Conservation (phyloP, 2,797 vertebrate genomes). For the Sciaenops ocellatus region DNA sequence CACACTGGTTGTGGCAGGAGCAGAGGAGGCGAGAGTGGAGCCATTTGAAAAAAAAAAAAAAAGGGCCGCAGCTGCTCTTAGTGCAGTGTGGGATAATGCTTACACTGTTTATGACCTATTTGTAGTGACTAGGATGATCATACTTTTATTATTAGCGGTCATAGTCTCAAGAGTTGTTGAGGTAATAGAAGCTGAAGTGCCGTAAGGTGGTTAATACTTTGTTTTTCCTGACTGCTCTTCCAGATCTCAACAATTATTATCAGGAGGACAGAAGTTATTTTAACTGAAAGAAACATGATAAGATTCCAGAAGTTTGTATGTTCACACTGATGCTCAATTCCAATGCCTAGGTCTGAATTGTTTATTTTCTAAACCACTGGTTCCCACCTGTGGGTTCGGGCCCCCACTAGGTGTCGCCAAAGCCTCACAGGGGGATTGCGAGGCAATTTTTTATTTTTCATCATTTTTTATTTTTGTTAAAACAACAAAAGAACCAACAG, state of each 20-base stretch:
- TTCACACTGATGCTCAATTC: neutral
- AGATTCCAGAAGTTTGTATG: neutral
- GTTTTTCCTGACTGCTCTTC: neutral
- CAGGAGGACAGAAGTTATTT: neutral
- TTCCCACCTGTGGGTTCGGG: too few species aligned
- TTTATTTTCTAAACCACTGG: too few species aligned
- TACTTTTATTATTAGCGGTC: slow-evolving; percentile 24
- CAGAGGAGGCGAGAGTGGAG: slow-evolving; percentile 47
- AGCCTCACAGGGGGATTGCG: too few species aligned
- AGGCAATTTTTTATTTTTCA: too few species aligned
- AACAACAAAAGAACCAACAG: too few species aligned
- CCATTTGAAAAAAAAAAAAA: slow-evolving; percentile 35
- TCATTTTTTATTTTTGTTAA: neutral
- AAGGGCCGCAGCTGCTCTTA: slow-evolving; percentile 33
- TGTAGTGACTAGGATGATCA: slow-evolving; percentile 17
- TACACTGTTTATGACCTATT: slow-evolving; percentile 22
- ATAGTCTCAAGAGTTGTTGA: slow-evolving; percentile 14
- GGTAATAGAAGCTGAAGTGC: slow-evolving; percentile 14
- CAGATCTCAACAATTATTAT: neutral
- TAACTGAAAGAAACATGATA: neutral
- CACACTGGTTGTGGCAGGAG: slow-evolving; percentile 47
- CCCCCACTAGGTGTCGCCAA: too few species aligned
- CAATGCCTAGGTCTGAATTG: too few species aligned
- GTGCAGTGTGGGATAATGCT: neutral
- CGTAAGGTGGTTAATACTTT: neutral